phyloP scores from a whole-genome alignment of 1,140 invertebrate genomes.

The Agrilus planipennis region DNA sequence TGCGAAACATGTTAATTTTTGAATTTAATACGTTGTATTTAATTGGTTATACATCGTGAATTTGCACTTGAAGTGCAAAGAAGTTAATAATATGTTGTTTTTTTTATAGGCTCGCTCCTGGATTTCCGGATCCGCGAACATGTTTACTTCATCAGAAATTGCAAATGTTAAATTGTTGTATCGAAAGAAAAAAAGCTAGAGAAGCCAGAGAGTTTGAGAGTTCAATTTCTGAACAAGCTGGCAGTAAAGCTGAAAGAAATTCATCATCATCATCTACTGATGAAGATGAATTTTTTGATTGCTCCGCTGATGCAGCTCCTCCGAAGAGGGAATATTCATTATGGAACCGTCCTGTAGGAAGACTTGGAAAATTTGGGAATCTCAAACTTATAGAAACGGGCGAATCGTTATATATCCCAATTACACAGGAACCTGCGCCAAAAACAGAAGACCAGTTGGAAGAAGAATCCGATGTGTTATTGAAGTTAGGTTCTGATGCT shows the following conservation, averaged over 20 bases:
- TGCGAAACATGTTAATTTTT: too few relatives aligned
- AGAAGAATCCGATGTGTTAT: slow-evolving; percentile 82
- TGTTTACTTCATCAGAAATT: slow-evolving; percentile 93
- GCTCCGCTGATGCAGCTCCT: slow-evolving; percentile 42
- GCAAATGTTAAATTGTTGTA: slow-evolving; percentile 94
- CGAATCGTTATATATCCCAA: slow-evolving; percentile 69
- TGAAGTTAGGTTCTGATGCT: slow-evolving; percentile 72
- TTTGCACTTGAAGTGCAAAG: too few relatives aligned
- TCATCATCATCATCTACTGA: slow-evolving; percentile 32
- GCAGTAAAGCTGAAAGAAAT: slow-evolving; percentile 14
- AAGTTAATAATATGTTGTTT: too few relatives aligned
- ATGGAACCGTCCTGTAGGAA: slow-evolving; percentile 61
- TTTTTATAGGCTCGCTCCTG: slow-evolving; percentile 55
- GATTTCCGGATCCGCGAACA: slow-evolving; percentile 70
- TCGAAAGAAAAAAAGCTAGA: slow-evolving; percentile 56
- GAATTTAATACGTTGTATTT: too few relatives aligned
- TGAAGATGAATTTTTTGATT: slow-evolving; percentile 77
- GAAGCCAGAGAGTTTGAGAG: slow-evolving; percentile 29
- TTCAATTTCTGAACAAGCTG: neutral
- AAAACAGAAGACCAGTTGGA: slow-evolving; percentile 96
- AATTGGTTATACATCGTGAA: too few relatives aligned
- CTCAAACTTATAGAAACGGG: slow-evolving; percentile 54
- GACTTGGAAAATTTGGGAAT: slow-evolving; percentile 54
- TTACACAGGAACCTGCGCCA: slow-evolving; percentile 89
- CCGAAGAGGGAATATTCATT: slow-evolving; percentile 37